Base-by-base conservation (phyloP, 2,797 vertebrate genomes). In the Cryptoblepharus egeriae region DNA sequence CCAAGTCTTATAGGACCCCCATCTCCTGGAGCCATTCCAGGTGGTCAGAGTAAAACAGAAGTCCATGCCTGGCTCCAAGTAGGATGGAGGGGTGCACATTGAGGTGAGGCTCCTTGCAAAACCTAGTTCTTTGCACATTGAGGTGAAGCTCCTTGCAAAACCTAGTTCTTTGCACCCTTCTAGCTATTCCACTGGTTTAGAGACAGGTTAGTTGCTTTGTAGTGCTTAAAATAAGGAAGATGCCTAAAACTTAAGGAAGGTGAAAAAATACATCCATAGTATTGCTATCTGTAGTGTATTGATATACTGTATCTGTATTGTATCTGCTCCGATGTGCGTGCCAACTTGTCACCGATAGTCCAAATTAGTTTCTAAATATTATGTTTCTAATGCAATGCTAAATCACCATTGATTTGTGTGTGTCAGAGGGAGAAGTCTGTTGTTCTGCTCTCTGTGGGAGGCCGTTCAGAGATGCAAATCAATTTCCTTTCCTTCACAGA, bases 401-500 rank as follows among this genome's bases (percentile, higher is more conserved):
- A 77, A 71, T 1, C 32, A 76, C 18, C 28, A 7, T 20, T 86
- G 1, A 76, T 74, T 58, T 77, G 84, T 84, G 6, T 20, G 37
- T 65, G 61, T 81, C 15, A 67, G 45, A 42, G 64, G 79, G 85
- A 58, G 86, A 73, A 26, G 75, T 64, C 30, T 52, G 61, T 57
- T 26, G n/a, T 61, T 82, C 30, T 52, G 22, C 24, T 61, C 55
- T 35, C 65, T 61, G 18, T 35, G 5, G 15, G 42, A 55, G 32
- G 76, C 24, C 65, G 60, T 67, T 84, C 18, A 61, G 49, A 82
- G 75, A 89, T 71, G 3, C 72, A 82, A 79, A 2, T 37, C 55
- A 3, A 0, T 12, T 82, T 90, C 75, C 70, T 89, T 76, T 93
- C 61, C 90, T 92, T 93, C 80, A 39, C 93, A 99, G 98, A 90